A percentile compares a stretch with the other conserved stretches of the same genome.
phyloP scores from a whole-genome alignment of 2,113 vertebrate species.

The Eidolon helvum region DNA sequence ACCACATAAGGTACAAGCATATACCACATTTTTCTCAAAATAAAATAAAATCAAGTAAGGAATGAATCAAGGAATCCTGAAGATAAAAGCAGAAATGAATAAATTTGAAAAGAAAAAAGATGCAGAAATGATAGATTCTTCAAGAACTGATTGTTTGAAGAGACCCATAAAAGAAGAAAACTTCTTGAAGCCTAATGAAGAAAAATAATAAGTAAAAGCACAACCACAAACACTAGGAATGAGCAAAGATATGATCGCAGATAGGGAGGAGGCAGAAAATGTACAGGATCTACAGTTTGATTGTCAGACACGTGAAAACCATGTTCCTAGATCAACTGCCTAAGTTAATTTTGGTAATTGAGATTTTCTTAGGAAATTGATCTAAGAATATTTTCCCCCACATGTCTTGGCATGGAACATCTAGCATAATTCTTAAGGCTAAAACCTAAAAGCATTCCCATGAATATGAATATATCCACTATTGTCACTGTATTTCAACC shows the following conservation, averaged over 20 bases:
- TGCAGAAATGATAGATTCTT: neutral
- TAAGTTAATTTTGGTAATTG: constrained; percentile 3
- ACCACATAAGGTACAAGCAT: neutral
- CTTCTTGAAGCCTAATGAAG: neutral
- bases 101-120: constrained; percentile 10
- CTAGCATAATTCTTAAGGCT: neutral
- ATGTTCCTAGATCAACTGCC: neutral
- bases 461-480: neutral
- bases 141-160: neutral
- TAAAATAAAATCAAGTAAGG: neutral
- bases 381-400: neutral
- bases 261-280: neutral
- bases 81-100: constrained; percentile 43
- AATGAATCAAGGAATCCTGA: neutral
- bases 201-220: neutral
- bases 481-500: neutral
- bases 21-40: neutral
- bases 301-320: neutral
- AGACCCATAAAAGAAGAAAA: neutral
- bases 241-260: neutral
- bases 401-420: neutral
- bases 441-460: neutral
- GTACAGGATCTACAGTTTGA: neutral
- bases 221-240: neutral
- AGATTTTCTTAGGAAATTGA: neutral